Base-by-base conservation (phyloP, 2,797 vertebrate species). In the Rhinoraja longicauda region DNA sequence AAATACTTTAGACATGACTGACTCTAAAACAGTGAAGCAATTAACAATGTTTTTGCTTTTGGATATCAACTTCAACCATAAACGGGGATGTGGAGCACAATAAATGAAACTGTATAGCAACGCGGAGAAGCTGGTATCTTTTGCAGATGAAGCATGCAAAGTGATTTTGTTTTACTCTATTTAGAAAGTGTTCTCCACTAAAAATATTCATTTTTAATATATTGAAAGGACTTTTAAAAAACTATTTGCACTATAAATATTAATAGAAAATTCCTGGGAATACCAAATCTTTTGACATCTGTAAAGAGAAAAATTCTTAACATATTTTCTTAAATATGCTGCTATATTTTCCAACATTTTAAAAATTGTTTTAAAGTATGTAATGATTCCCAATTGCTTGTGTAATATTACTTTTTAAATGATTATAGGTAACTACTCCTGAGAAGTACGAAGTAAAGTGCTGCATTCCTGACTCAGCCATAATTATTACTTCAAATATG, bases 361-460 rank as follows among this genome's bases (percentile, higher is more conserved):
- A 32, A 6, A 32, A 64, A 9, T 62, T 67, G 84, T 67, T 88
- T 88, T 88, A 17, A 62, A 2, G 0, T 53, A 0, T 59, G 81
- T 86, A 84, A 86, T 86, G 82, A 1, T 32, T 15, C 2, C 62
- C 84, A 9, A 8, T 67, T 64, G 57, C 0, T 36, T 39, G 59
- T 19, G 19, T 13, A 75, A 67, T 10, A 73, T 53, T 92, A 19
- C 1, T 24, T 17, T 45, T 17, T 73, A 53, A 73, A 39, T 92
- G 72, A 92, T 53, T 92, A 94, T 95, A 99, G 99, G 95, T 98
- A n/a, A 98, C 99, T 94, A 98, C 98, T 84, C 97, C 98, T 93
- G 98, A 99, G 95, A 99, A 99, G 95, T 99, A 99, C 0, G 98
- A 99, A 94, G 98, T 99, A 93, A 98, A 97, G 90, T 98, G 97